phyloP scores from a whole-genome alignment of 2,888 invertebrate genomes.

The Aleiodes testaceus region DNA sequence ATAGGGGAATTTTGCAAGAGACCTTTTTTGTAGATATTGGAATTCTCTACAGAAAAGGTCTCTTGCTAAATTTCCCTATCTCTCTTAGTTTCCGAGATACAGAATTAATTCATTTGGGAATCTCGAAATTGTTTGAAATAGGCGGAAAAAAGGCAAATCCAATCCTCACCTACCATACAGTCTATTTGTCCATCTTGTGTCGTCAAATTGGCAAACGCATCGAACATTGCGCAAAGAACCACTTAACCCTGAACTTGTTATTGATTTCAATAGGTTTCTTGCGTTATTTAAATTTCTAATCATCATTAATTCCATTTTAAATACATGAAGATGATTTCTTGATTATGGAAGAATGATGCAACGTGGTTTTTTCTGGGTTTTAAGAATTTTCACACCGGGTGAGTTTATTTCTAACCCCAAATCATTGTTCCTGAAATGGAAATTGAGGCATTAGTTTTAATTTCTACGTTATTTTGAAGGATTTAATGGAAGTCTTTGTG shows the following conservation, averaged over 20 bases:
- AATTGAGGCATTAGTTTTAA: not conserved
- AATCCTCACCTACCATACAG: constrained; percentile 44
- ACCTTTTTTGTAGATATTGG: too few species aligned
- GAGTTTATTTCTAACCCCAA: constrained; percentile 27
- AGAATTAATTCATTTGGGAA: too few species aligned
- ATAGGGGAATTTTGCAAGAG: too few species aligned
- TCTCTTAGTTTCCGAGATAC: not conserved
- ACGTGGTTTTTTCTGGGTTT: not conserved
- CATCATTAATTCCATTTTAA: constrained; percentile 57
- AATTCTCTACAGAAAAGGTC: too few species aligned
- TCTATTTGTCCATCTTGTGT: constrained; percentile 47
- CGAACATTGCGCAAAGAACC: constrained; percentile 46
- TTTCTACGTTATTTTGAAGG: not conserved
- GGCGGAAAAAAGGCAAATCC: not conserved
- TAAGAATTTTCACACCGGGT: not conserved
- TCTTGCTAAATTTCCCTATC: too few species aligned
- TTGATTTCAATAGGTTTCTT: constrained; percentile 47
- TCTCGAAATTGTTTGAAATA: not conserved
- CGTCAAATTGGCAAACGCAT: constrained; percentile 50
- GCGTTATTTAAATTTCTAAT: constrained; percentile 52
- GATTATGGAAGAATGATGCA: not conserved
- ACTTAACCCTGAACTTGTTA: constrained; percentile 43
- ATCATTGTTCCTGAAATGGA: constrained; percentile 8
- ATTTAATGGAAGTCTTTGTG: not conserved
- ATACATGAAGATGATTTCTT: not conserved